These are phyloP conservation scores for Corythucha ciliata DNA, from an alignment of 2,888 invertebrate genomes.

Conservation along the genomic window DNA sequence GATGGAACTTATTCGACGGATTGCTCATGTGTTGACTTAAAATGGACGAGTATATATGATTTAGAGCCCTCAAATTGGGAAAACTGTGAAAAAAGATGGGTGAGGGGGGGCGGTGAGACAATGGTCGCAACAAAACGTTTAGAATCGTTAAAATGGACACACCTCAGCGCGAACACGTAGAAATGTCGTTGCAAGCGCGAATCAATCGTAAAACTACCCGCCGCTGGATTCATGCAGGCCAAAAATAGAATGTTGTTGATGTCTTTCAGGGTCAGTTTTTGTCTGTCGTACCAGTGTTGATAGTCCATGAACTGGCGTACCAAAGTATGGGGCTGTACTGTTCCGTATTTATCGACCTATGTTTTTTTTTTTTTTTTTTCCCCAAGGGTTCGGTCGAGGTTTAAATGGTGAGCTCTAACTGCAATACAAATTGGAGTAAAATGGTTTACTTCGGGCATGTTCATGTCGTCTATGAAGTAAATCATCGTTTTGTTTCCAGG, in stretches of 20 bases:
- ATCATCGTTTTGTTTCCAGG: conserved; percentile 86
- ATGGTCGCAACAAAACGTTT: no score
- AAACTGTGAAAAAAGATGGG: conserved; percentile 50
- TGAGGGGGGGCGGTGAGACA: no score
- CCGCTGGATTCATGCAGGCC: conserved; percentile 93
- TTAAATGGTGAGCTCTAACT: no score
- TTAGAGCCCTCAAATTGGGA: conserved; percentile 70
- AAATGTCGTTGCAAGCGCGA: conserved; percentile 80
- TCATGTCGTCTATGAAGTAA: conserved; percentile 92
- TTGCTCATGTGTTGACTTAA: conserved; percentile 62
- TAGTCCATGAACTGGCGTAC: conserved; percentile 90
- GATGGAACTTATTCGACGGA: conserved; percentile 57
- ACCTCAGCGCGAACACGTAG: conserved; percentile 76
- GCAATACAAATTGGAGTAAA: background rate
- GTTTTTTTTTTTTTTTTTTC: background rate
- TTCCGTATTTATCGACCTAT: conserved; percentile 76
- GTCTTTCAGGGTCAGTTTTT: conserved; percentile 76
- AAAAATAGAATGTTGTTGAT: conserved; percentile 90
- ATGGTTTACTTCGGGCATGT: conserved; percentile 75
- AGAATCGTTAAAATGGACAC: conserved; percentile 36
- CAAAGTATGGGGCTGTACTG: conserved; percentile 90
- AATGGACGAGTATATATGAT: conserved; percentile 76
- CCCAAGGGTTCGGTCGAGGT: background rate
- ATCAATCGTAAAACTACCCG: conserved; percentile 90
- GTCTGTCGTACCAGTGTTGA: conserved; percentile 88